phyloP scores from a whole-genome alignment of 2,113 vertebrate genomes.

The Corythaixoides concolor region DNA sequence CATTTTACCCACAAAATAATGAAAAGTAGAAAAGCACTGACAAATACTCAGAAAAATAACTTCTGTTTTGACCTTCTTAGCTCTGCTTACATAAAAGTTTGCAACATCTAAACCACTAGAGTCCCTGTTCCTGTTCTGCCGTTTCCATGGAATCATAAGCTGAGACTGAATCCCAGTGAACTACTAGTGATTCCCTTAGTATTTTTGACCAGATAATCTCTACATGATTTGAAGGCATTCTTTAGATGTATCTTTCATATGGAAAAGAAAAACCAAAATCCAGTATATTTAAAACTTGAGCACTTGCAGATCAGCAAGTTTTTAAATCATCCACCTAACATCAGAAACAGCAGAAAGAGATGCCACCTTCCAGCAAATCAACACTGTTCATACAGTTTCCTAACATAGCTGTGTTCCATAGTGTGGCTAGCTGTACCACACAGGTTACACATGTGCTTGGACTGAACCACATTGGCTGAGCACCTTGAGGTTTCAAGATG shows the following conservation, averaged over 20 bases:
- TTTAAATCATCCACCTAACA: neutral
- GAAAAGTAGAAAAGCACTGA: neutral
- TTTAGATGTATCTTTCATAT: neutral
- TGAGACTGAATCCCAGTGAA: neutral
- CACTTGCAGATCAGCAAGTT: neutral
- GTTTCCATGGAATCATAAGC: neutral
- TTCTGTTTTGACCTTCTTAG: neutral
- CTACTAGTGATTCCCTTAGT: neutral
- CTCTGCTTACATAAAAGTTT: neutral
- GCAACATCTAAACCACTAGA: neutral
- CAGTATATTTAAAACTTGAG: neutral
- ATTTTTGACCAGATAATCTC: neutral
- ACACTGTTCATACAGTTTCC: neutral
- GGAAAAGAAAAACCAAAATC: neutral
- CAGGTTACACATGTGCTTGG: neutral
- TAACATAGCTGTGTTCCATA: neutral
- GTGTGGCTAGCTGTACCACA: neutral
- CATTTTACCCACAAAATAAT: neutral
- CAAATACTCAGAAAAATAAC: neutral
- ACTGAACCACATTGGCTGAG: neutral
- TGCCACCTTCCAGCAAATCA: neutral
- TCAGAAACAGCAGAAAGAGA: neutral
- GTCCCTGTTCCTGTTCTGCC: neutral
- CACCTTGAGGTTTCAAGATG: slow-evolving; percentile 12
- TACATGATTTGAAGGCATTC: neutral